phyloP scores from a whole-genome alignment of 2,113 vertebrate genomes.

The Arizona elegans region DNA sequence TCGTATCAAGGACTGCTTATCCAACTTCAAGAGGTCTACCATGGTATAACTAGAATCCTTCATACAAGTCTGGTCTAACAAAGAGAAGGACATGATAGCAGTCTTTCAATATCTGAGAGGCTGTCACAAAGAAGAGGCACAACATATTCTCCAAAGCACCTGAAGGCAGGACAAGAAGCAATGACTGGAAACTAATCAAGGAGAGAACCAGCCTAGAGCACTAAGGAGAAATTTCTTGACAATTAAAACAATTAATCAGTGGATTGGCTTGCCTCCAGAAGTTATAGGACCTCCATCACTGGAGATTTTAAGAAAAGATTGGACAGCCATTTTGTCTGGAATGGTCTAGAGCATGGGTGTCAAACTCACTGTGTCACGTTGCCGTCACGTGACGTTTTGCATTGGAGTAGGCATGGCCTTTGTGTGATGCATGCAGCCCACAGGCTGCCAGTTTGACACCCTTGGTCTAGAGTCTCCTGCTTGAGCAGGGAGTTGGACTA shows the following conservation, averaged over 20 bases:
- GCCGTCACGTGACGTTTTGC: too few relatives aligned
- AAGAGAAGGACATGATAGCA: background rate
- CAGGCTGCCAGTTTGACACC: background rate
- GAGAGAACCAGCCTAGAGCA: background rate
- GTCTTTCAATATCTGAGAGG: background rate
- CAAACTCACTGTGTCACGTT: too few relatives aligned
- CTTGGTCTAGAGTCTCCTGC: background rate
- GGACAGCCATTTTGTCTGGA: background rate
- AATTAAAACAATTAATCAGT: background rate
- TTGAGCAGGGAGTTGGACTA: background rate
- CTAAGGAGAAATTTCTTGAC: background rate
- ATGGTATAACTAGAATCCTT: background rate
- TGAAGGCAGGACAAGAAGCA: background rate
- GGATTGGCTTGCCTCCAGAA: background rate
- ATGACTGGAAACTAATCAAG: background rate
- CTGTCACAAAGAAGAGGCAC: background rate
- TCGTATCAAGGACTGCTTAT: background rate
- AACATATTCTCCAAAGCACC: background rate
- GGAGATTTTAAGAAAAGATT: background rate
- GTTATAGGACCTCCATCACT: background rate
- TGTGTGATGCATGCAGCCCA: rapidly evolving
- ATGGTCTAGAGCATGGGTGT: too few relatives aligned
- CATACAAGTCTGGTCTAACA: background rate
- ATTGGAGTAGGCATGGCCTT: background rate
- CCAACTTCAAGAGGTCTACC: background rate